A percentile compares a stretch with the other conserved stretches of the same genome.
Evolutionary conservation across 2,888 invertebrate species (phyloP).

Genomic region (Netelia inedita): DNA sequence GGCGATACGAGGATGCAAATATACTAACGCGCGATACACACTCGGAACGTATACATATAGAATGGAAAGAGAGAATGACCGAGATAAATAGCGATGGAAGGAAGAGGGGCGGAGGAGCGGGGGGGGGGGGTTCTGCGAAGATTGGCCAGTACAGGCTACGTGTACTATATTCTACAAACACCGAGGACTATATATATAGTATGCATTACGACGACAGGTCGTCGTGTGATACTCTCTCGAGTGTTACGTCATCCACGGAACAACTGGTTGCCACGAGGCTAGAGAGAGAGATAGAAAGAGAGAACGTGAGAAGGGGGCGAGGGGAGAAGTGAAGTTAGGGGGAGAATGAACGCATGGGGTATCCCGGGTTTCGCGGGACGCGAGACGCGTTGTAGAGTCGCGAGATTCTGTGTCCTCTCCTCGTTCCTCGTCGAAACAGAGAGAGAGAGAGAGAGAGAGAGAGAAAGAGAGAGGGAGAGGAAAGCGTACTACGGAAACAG

Average conservation of each 20-base stretch:
- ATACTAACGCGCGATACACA: slow-evolving; percentile 27
- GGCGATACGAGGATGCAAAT: slow-evolving; percentile 32
- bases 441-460: slow-evolving; percentile 48
- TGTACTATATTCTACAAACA: slow-evolving; percentile 40
- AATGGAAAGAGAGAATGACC: slow-evolving; percentile 62
- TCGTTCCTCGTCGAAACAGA: slow-evolving; percentile 31
- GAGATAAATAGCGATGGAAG: slow-evolving; percentile 71
- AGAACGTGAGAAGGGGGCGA: slow-evolving; percentile 23
- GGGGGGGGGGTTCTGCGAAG: slow-evolving; percentile 42
- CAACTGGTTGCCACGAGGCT: slow-evolving; percentile 84
- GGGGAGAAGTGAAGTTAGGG: slow-evolving; percentile 42
- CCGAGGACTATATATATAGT: slow-evolving; percentile 22
- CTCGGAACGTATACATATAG: background rate
- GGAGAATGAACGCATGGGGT: slow-evolving; percentile 79
- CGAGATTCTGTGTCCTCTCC: slow-evolving; percentile 55
- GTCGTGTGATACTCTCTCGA: slow-evolving; percentile 76
- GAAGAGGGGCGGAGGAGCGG: slow-evolving; percentile 29
- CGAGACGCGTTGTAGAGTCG: slow-evolving; percentile 71
- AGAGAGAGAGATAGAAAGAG: no score
- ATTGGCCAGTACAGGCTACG: slow-evolving; percentile 34
- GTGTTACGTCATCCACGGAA: slow-evolving; percentile 84
- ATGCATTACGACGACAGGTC: slow-evolving; percentile 75
- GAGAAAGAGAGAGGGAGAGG: slow-evolving; percentile 56
- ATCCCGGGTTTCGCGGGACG: slow-evolving; percentile 86
- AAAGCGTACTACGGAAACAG: slow-evolving; percentile 62